Percentiles rank a stretch among this genome's conserved stretches.
phyloP scores from a whole-genome alignment of 2,113 vertebrate species.

The Penelope pileata region DNA sequence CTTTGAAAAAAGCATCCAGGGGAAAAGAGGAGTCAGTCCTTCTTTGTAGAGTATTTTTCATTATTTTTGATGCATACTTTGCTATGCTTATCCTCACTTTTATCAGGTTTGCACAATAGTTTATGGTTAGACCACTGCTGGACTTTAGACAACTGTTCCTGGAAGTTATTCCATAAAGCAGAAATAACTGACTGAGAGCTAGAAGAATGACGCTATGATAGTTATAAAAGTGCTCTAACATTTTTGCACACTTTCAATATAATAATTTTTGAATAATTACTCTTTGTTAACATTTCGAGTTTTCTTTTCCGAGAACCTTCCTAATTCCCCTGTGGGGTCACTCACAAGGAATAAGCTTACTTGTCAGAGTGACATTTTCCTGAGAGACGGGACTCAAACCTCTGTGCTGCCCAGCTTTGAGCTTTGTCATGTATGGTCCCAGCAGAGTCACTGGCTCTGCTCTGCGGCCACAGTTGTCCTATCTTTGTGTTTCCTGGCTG shows the following conservation, averaged over 20 bases:
- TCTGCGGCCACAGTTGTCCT: not conserved
- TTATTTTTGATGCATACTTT: not conserved
- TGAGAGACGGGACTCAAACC: not conserved
- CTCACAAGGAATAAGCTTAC: not conserved
- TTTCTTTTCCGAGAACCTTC: not conserved
- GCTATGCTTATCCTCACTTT: not conserved
- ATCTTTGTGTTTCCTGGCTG: not conserved
- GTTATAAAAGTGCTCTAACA: not conserved
- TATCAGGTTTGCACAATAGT: not conserved
- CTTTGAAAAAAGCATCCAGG: not conserved
- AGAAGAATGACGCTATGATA: not conserved
- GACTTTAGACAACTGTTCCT: not conserved
- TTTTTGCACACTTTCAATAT: not conserved
- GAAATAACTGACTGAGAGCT: not conserved
- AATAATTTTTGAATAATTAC: not conserved
- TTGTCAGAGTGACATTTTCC: not conserved
- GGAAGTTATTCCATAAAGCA: not conserved
- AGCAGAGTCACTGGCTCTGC: not conserved
- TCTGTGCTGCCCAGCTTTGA: not conserved
- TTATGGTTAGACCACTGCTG: not conserved
- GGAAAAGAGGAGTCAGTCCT: not conserved
- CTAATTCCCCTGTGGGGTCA: not conserved
- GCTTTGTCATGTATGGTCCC: rapidly evolving
- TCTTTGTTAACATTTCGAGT: not conserved
- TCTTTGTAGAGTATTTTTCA: not conserved